Base-by-base conservation (phyloP, 2,113 vertebrate genomes). In the Calyptomena viridis region DNA sequence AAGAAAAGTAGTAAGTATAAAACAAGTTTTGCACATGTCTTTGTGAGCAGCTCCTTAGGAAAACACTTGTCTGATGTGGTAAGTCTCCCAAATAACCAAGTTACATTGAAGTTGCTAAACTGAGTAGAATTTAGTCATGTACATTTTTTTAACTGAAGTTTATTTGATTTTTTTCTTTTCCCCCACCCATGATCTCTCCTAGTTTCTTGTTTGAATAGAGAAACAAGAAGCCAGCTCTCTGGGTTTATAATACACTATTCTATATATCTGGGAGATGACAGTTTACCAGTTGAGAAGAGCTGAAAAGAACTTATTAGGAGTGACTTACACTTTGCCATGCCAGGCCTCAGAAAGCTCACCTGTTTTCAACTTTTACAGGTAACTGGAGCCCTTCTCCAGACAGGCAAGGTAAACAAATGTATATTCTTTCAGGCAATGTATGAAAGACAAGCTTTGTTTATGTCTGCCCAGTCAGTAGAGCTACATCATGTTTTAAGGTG, bases 391-490 rank as follows among this genome's bases (percentile, higher is more conserved):
- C 11, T 79, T 86, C 81, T 89, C 58, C 58, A 92, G 91, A 83
- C 42, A 35, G 59, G 33, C 68, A 75, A 74, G 66, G 93, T 92
- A 93, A 94, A 95, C 68, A 86, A 86, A 72, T 75, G 68, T 64
- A 30, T 76, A 15, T 92, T 73, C 73, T 91, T 94, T 72, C 84
- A 95, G 91, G 33, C 81, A 75, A 9, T 55, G 22, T 82, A 75
- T 85, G 81, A 89, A 91, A 87, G 84, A 15, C 31, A 44, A 89
- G 69, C 56, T 95, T 94, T 89, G 93, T 93, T 94, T 94, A 91
- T 28, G 11, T 79, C 91, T 91, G 84, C 35, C 14, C 64, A 64
- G 76, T 58, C 56, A 67, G 53, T 47, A 86, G 64, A 93, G 88
- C 35, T 93, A 0, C 92, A 69, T 73, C 37, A 25, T 84, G 66